Percentiles rank a stretch among this genome's conserved stretches.
Conservation (phyloP, 92 coral and sea anemone genomes). For the Phenganax stokvisi region DNA sequence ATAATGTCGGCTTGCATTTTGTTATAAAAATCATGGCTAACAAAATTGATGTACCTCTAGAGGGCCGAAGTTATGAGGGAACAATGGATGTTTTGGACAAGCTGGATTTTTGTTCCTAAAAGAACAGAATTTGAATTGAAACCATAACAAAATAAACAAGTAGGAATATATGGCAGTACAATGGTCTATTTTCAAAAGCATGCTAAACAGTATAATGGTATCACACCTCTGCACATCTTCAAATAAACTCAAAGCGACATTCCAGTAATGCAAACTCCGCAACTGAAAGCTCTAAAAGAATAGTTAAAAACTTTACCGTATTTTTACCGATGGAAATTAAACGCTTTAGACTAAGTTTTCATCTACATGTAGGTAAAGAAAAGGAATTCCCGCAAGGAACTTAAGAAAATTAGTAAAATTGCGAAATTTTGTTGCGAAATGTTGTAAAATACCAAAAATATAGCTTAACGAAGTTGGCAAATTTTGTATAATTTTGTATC, state of each 20-base stretch:
- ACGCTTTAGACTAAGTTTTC: not conserved
- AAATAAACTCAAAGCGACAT: slow-evolving; percentile 58
- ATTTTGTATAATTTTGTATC: too few relatives aligned
- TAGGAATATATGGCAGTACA: not conserved
- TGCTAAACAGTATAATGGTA: not conserved
- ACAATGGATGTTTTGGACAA: slow-evolving; percentile 65
- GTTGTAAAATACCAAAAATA: too few relatives aligned
- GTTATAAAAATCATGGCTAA: slow-evolving; percentile 5
- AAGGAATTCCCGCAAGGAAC: not conserved
- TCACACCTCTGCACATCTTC: slow-evolving; percentile 70
- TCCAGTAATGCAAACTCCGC: slow-evolving; percentile 85
- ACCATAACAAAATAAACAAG: not conserved
- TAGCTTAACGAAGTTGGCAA: too few relatives aligned
- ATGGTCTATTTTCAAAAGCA: not conserved
- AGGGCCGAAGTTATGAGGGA: slow-evolving; percentile 58
- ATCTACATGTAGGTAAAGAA: not conserved
- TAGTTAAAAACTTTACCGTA: not conserved
- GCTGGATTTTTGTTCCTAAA: slow-evolving; percentile 70
- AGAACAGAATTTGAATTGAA: not conserved
- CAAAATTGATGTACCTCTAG: slow-evolving; percentile 46
- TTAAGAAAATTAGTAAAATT: not conserved
- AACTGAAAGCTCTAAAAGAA: slow-evolving; percentile 69
- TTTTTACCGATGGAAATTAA: not conserved
- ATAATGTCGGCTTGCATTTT: not conserved
- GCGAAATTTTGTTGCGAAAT: too few relatives aligned